Evolutionary conservation across 2,797 vertebrate species (phyloP), one percentile per base, ranked within the genome.

Genomic region (Tenualosa ilisha): DNA sequence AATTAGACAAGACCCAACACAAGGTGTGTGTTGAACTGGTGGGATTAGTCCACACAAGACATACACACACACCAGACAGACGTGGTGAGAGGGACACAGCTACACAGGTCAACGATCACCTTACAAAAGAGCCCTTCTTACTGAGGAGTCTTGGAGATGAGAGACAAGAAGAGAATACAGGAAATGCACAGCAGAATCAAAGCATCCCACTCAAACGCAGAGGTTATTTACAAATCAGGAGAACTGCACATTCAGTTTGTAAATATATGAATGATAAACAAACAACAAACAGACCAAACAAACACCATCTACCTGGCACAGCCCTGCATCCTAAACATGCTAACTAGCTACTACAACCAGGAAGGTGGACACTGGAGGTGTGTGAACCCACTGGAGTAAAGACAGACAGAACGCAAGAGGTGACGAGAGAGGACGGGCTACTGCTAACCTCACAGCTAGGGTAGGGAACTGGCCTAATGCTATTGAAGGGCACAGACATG

Each of bases 81-180:
- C 63, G 31, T 31, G 61, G n/a, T 68, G 63, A 37, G 12, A 31
- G 26, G 68, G 17, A 17, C 20, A 43, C 68, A 37, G 40, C 20
- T 8, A 22, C 17, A 43, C 11, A n/a, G 40, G 1, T 46, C 37
- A 79, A 6, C 26, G 40, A 79, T 24, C 72, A 79, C 37, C 37
- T 43, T 8, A 46, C 72, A 79, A 43, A 79, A 40, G 40, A 79
- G 72, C 72, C 72, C 72, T 79, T 79, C 72, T 79, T 17, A 43
- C 15, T 46, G 40, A 43, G 72, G 40, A 43, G 72, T 79, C 1
- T 17, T 79, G 37, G 40, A 79, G 37, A 43, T 22, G 12, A 7
- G 13, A 2, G 68, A 37, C 17, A 17, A 75, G 13, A 43, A 40
- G 9, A 1, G 20, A 37, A 37, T 37, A 6, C 3, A 72, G 50